These are phyloP conservation scores for Amiota communis DNA, from an alignment of 2,888 invertebrate species.

Conservation along the genomic window DNA sequence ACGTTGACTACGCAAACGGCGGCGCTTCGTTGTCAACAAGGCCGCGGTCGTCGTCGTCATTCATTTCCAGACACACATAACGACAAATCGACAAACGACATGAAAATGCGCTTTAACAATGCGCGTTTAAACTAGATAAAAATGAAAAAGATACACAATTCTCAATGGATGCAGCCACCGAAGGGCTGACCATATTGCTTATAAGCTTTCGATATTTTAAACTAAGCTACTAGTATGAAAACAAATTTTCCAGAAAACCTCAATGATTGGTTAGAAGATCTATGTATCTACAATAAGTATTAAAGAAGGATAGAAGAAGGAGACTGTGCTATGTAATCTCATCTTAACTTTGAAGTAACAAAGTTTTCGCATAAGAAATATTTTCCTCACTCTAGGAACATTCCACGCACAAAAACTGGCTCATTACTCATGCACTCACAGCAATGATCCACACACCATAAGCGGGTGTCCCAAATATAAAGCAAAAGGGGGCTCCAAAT, in stretches of 20 bases:
- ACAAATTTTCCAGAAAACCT: no score
- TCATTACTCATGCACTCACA: constrained; percentile 26
- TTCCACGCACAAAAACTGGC: constrained; percentile 20
- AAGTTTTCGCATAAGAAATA: constrained; percentile 9
- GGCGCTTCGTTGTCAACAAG: constrained; percentile 14
- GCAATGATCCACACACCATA: not conserved
- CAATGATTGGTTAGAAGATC: no score
- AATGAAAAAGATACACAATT: constrained; percentile 23
- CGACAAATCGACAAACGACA: constrained; percentile 70
- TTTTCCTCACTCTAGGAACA: not conserved
- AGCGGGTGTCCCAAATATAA: no score
- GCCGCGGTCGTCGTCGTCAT: constrained; percentile 3
- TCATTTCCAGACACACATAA: constrained; percentile 18
- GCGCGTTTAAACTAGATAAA: constrained; percentile 69
- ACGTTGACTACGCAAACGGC: not conserved
- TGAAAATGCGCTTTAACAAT: constrained; percentile 72
- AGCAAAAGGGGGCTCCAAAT: no score
- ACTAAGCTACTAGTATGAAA: no score
- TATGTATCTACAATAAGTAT: no score
- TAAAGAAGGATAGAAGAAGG: no score
- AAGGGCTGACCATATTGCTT: not conserved
- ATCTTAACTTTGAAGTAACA: constrained; percentile 10
- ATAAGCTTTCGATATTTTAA: not conserved
- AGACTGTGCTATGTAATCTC: not conserved
- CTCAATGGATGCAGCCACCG: not conserved